Evolutionary conservation across 2,888 invertebrate species (phyloP).

Genomic region (Hesperia comma): DNA sequence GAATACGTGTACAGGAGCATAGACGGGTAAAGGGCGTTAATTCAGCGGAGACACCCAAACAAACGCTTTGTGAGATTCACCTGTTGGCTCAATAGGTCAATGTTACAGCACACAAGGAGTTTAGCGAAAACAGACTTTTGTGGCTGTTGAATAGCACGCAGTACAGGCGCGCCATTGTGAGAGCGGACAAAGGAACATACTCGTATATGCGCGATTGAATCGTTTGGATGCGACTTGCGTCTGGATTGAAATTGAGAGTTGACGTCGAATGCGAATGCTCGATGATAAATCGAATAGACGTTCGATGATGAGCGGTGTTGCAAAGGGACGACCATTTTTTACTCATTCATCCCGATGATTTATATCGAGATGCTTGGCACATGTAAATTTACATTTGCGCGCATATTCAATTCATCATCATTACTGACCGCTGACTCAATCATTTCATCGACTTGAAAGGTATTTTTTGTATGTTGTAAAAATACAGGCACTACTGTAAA

Average conservation of each 20-base stretch:
- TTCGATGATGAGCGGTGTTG: constrained; percentile 25
- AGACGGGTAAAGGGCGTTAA: constrained; percentile 55
- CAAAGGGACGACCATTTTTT: constrained; percentile 24
- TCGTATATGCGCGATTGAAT: constrained; percentile 71
- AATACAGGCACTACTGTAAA: constrained; percentile 1
- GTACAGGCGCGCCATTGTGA: constrained; percentile 62
- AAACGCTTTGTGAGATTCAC: constrained; percentile 75
- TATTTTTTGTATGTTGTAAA: not conserved
- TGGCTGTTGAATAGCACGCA: constrained; percentile 69
- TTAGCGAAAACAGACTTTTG: constrained; percentile 80
- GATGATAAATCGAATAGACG: constrained; percentile 35
- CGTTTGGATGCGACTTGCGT: constrained; percentile 66
- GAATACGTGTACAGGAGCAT: constrained; percentile 19
- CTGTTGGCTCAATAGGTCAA: constrained; percentile 83
- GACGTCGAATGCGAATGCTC: constrained; percentile 44
- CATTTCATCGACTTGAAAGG: constrained; percentile 7
- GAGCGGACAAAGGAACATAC: constrained; percentile 69
- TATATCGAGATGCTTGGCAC: constrained; percentile 32
- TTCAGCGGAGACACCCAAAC: constrained; percentile 77
- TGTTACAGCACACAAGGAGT: constrained; percentile 79
- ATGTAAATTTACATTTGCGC: constrained; percentile 28
- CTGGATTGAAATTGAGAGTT: constrained; percentile 74
- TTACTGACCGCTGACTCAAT: constrained; percentile 33
- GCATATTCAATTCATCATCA: constrained; percentile 28
- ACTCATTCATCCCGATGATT: constrained; percentile 32